Conservation (phyloP, 2,113 vertebrate species). For the Bombycilla garrulus region DNA sequence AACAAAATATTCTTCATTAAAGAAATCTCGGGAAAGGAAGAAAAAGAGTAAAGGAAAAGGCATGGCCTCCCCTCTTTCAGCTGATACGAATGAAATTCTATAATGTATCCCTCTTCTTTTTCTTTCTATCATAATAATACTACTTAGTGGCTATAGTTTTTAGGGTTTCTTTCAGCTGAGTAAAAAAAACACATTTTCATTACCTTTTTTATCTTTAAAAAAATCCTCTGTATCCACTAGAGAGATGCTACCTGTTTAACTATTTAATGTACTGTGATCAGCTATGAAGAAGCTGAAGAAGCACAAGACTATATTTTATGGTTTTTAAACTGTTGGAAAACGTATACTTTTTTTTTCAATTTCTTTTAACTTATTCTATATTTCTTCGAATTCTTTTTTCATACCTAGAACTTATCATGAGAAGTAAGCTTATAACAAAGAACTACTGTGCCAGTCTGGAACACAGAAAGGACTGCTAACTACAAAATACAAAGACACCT, state of each 20-base stretch:
- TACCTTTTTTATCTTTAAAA: neutral
- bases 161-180: neutral
- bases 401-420: neutral
- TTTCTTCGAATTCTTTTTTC: neutral
- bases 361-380: neutral
- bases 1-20: conserved; percentile 4
- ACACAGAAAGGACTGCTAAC: neutral
- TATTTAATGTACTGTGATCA: neutral
- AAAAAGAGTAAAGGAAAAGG: neutral
- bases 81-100: neutral
- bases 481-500: neutral
- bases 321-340: neutral
- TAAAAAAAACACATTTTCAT: neutral
- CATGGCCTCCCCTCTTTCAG: neutral
- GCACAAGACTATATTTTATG: neutral
- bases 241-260: neutral
- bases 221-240: neutral
- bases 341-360: neutral
- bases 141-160: neutral
- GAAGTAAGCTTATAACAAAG: neutral
- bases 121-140: neutral
- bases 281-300: neutral
- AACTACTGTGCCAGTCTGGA: neutral
- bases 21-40: neutral
- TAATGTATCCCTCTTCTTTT: neutral